Evolutionary conservation across 2,888 invertebrate species (phyloP), one percentile per base, ranked within the genome.

Genomic region (Elgonia sp.): DNA sequence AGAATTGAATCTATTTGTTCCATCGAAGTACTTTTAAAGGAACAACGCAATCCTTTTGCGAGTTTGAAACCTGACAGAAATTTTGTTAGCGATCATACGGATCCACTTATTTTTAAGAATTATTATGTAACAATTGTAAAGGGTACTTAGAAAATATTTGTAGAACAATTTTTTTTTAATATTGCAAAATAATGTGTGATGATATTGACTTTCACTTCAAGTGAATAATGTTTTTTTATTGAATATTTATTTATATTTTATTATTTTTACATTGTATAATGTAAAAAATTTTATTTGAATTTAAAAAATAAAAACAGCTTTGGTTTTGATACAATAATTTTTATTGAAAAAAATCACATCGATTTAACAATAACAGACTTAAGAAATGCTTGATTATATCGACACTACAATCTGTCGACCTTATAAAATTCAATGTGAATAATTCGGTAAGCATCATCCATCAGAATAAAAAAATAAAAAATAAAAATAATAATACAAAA

Each of bases 11-110:
- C n/a, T 0, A 95, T 95, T 81, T 93, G 94, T 0, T 95, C 95
- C 1, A 92, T 96, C 39, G 95, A 95, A 60, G 93, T 96, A 0
- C 91, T 96, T 10, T 92, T 96, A 0, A 95, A 96, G 10, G 96
- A 96, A 0, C 95, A 95, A 16, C 94, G 94, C 50, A 97, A 97
- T 94, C 96, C 96, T 0, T 97, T 96, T 91, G 95, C 96, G 0
- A 97, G 97, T 62, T 95, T 96, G 0, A 95, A 97, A 88, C 97
- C 97, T 0, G 97, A 97, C 90, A 95, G 97, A 69, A 97, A 97
- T 92, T 97, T 97, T 89, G 96, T 97, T 16, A 96, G 97, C 8
- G 97, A 97, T 91, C 96, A 97, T 87, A 96, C 96, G 65, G 96
- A 95, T 67, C 97, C 97, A 0, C 94, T 97, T 83, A 95, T 97